Evolutionary conservation across 2,888 invertebrate genomes (phyloP), one percentile per base, ranked within the genome.

Genomic region (Ernsta delagoae): DNA sequence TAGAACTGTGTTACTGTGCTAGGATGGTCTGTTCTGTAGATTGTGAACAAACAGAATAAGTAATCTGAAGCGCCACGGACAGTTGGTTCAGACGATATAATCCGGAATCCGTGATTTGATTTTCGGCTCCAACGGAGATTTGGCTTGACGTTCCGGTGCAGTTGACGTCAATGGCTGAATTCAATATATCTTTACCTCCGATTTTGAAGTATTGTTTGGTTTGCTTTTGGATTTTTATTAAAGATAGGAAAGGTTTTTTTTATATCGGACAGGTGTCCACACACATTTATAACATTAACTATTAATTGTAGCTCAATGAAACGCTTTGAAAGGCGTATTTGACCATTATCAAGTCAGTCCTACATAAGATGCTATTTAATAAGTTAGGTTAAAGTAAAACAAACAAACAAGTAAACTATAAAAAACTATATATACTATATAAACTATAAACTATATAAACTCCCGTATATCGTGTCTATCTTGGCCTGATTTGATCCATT

Each of bases 91-190:
- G 68, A 59, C 62, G 36, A 57, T 50, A 68, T 63, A 68, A 68
- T 63, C 68, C 41, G 68, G 16, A 50, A 50, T 68, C 61, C 56
- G 61, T 67, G 62, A 68, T 68, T 59, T 68, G 68, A 63, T 69
- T 69, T 69, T 68, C 68, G 68, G 63, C 59, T 41, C 41, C 68
- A 63, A 63, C 59, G 36, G 59, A 69, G 63, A 69, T 69, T 69
- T 63, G 63, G 11, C 50, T 59, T 69, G 63, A 63, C 68, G 41
- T 67, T 61, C 36, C 67, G 57, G 5, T 69, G 68, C 63, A 69
- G 68, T 63, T 69, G 68, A 69, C 68, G 68, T 56, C 48, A 57
- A 61, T 66, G 4, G 62, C 5, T 6, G 62, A 68, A 62, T 57
- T 57, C 68, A 62, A 68, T 67, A 61, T 54, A 61, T 39, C 24